Conservation (phyloP, 2,888 invertebrate genomes). For the Melinopterus prodromus region DNA sequence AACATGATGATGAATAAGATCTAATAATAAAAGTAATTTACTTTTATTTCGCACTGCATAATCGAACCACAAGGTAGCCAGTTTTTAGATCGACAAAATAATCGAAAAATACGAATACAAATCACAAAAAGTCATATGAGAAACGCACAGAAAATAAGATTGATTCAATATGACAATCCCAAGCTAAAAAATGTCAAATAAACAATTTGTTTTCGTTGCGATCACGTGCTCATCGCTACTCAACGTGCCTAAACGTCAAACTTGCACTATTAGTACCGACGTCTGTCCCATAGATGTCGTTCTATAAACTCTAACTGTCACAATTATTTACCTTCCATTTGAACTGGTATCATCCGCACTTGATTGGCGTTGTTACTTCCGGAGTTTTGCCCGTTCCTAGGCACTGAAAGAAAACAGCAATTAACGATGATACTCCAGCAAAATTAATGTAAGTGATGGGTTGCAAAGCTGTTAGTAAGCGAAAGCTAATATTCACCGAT, state of each 20-base stretch:
- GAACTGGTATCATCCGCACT: slow-evolving; percentile 71
- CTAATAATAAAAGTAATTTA: neutral
- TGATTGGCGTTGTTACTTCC: slow-evolving; percentile 50
- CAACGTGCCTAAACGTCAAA: neutral
- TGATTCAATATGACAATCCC: neutral
- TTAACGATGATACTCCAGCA: neutral
- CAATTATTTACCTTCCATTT: slow-evolving; percentile 65
- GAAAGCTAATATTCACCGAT: slow-evolving; percentile 20
- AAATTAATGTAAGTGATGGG: neutral
- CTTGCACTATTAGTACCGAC: neutral
- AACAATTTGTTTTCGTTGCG: neutral
- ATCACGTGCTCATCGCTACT: neutral
- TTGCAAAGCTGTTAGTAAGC: slow-evolving; percentile 21
- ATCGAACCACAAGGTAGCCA: slow-evolving; percentile 4
- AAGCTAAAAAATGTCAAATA: neutral
- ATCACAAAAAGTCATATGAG: neutral
- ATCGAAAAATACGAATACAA: neutral
- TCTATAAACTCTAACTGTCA: too few species aligned
- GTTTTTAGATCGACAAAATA: slow-evolving; percentile 11
- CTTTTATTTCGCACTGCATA: slow-evolving; percentile 10
- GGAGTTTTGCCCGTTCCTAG: slow-evolving; percentile 30
- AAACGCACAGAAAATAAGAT: neutral
- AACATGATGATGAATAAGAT: neutral
- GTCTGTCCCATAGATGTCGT: too few species aligned
- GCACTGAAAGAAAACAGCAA: slow-evolving; percentile 24